Base-by-base conservation (phyloP, 2,797 vertebrate species). In the Graptemys geographica region DNA sequence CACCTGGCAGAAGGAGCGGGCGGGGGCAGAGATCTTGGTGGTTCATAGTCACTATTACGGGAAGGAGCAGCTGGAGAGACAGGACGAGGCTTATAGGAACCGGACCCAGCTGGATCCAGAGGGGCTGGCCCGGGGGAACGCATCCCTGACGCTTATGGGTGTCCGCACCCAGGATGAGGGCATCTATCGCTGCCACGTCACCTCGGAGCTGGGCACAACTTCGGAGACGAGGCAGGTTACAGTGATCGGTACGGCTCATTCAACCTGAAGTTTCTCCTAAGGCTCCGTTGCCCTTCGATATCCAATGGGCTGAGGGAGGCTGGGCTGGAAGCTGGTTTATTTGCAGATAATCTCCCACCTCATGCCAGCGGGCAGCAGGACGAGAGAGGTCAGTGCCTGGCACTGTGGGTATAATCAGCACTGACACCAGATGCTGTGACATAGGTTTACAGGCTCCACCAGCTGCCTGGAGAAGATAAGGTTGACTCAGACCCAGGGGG, bases 291-390 rank as follows among this genome's bases (percentile, higher is more conserved):
- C 33, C 33, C 16, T 65, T 65, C 6, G 31, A n/a, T n/a, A 65
- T 1, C 33, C 8, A 4, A 65, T 2, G 16, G 16, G 16, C 31
- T 33, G 31, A 65, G 16, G 16, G 62, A 33, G 5, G 31, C 59
- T 65, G 59, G 13, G 3, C 31, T 8, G 15, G 59, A 33, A n/a
- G 31, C 59, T 62, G 15, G 27, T 62, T 62, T 62, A 62, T 33
- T 62, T 3, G 4, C 6, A 33, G 15, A 65, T 65, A 8, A n/a
- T 65, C 33, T 65, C 62, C 16, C 31, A 31, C 31, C 33, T n/a
- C 9, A 33, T 1, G 16, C 31, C 7, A 9, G 5, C 12, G 5
- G 28, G 57, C 27, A 59, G 33, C 15, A 1, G 59, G 6, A 11
- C 6, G 5, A 7, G 6, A 62, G 31, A 7, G 31, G 31, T 31